phyloP scores from a whole-genome alignment of 2,797 vertebrate genomes.

The Microhierax caerulescens region DNA sequence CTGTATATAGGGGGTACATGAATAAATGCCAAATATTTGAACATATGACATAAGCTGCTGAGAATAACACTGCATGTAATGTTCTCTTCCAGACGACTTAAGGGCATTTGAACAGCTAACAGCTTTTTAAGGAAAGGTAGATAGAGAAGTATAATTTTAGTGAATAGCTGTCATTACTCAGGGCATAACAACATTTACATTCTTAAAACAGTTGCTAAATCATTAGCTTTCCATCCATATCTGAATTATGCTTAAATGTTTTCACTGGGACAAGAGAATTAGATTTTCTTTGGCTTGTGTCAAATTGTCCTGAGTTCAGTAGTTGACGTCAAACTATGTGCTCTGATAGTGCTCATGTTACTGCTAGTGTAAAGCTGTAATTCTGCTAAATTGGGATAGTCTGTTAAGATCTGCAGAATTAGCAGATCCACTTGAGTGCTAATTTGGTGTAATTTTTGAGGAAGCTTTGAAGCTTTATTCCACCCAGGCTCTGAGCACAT shows the following conservation, averaged over 20 bases:
- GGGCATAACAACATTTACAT: neutral
- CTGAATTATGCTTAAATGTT: neutral
- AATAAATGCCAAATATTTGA: slow-evolving; percentile 63
- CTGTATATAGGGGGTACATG: neutral
- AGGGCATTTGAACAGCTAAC: slow-evolving; percentile 33
- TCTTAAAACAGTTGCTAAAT: slow-evolving; percentile 11
- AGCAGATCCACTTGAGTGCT: neutral
- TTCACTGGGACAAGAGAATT: neutral
- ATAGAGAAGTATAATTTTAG: neutral
- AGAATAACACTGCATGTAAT: slow-evolving; percentile 30
- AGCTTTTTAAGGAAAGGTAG: slow-evolving; percentile 58
- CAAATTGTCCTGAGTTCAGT: neutral
- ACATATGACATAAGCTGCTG: slow-evolving; percentile 45
- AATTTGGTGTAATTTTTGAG: neutral
- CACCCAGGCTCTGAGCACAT: rapidly evolving
- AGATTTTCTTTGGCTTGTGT: neutral
- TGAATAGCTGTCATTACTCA: neutral
- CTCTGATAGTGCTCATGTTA: neutral
- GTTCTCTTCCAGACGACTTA: neutral
- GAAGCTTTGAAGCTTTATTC: neutral
- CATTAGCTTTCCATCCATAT: neutral
- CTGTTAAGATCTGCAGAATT: neutral
- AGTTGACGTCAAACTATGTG: neutral
- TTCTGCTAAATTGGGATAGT: neutral
- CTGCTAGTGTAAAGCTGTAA: neutral